Percentiles rank a stretch among this genome's conserved stretches.
These are phyloP conservation scores for Danaus melanippus DNA, from an alignment of 1,140 invertebrate genomes.

Conservation along the genomic window DNA sequence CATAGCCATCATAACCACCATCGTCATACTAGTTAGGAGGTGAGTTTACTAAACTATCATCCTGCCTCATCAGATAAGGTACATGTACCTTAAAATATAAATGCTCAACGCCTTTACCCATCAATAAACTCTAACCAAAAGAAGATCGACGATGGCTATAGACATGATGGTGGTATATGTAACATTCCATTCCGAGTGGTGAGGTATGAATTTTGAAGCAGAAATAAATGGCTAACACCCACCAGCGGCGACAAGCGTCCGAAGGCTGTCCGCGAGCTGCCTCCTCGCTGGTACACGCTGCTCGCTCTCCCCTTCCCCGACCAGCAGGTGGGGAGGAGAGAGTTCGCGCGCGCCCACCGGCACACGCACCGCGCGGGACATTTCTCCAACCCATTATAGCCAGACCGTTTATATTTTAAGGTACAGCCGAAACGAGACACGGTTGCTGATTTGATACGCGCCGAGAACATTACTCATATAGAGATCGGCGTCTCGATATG, in stretches of 20 bases:
- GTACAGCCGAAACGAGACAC: constrained; percentile 45
- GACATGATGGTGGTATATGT: too few species aligned
- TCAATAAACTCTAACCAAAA: too few species aligned
- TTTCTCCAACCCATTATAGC: constrained; percentile 79
- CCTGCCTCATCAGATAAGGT: constrained; percentile 14
- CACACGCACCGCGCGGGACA: constrained; percentile 84
- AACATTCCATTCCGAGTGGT: too few species aligned
- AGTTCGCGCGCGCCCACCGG: constrained; percentile 83
- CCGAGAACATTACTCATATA: too few species aligned
- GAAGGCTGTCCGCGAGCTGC: constrained; percentile 70
- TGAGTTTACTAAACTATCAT: constrained; percentile 51
- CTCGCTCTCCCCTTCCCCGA: constrained; percentile 92
- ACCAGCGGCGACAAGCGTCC: constrained; percentile 47
- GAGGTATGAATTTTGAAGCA: not conserved
- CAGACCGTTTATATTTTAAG: constrained; percentile 62
- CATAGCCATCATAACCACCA: constrained; percentile 89
- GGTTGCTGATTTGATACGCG: constrained; percentile 34
- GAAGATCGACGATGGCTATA: too few species aligned
- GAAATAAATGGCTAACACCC: constrained; percentile 9
- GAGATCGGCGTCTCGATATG: too few species aligned
- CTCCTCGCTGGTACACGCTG: constrained; percentile 89
- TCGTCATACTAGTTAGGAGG: constrained; percentile 92
- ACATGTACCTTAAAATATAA: constrained; percentile 51
- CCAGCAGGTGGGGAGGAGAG: constrained; percentile 88
- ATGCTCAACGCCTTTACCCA: constrained; percentile 15